A percentile compares a stretch with the other conserved stretches of the same genome.
Conservation (phyloP, 2,888 invertebrate genomes). For the Macrostomum cliftonense region DNA sequence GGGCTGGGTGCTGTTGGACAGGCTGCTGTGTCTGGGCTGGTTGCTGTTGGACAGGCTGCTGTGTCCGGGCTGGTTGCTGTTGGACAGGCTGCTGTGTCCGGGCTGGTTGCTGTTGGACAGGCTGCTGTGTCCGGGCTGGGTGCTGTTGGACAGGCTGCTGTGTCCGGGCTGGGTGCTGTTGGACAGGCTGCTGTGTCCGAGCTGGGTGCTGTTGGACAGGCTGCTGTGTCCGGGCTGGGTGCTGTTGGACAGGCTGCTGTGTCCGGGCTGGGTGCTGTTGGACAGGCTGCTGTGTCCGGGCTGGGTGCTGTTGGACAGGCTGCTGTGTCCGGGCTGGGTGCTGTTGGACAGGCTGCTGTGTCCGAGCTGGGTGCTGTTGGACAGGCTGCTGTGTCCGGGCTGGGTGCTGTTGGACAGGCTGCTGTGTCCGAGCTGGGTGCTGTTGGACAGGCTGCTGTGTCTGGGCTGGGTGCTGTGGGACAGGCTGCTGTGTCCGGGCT, state of each 20-base stretch:
- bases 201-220: conserved; percentile 15
- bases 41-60: conserved; percentile 30
- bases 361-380: conserved; percentile 23
- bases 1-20: conserved; percentile 45
- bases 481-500: conserved; percentile 44
- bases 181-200: too few species aligned
- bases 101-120: conserved; percentile 51
- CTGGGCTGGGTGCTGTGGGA: conserved; percentile 45
- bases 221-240: conserved; percentile 45
- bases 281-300: conserved; percentile 29
- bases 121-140: conserved; percentile 45
- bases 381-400: conserved; percentile 40
- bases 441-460: neutral
- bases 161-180: conserved; percentile 64
- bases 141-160: neutral
- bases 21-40: conserved; percentile 48
- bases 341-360: too few species aligned
- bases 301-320: conserved; percentile 42
- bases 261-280: conserved; percentile 45
- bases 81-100: neutral
- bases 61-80: conserved; percentile 51
- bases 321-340: conserved; percentile 54
- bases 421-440: conserved; percentile 30
- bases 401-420: too few species aligned
- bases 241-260: neutral